Percentiles rank a stretch among this genome's conserved stretches.
phyloP scores from a whole-genome alignment of 2,888 invertebrate genomes.

The Cactoblastis cactorum region DNA sequence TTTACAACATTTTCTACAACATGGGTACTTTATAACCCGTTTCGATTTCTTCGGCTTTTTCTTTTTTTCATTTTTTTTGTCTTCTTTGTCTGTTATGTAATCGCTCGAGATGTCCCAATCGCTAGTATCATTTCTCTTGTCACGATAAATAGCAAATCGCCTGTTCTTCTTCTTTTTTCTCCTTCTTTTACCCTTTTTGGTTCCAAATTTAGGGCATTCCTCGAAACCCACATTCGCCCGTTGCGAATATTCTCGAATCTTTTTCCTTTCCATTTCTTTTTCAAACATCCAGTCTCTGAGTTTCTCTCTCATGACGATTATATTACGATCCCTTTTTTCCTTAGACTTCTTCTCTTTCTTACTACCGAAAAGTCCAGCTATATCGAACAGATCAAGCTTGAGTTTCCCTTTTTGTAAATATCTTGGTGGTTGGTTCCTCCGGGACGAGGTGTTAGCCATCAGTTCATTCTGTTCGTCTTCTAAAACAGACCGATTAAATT shows the following conservation, averaged over 20 bases:
- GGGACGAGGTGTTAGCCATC: background rate
- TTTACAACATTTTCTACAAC: slow-evolving; percentile 60
- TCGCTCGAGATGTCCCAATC: too few relatives aligned
- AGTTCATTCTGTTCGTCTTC: slow-evolving; percentile 9
- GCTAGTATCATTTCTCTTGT: background rate
- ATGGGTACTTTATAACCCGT: slow-evolving; percentile 31
- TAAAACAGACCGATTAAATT: slow-evolving; percentile 32
- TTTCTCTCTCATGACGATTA: slow-evolving; percentile 26
- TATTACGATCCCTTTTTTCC: slow-evolving; percentile 19
- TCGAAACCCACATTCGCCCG: background rate
- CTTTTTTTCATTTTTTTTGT: background rate
- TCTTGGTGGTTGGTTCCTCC: background rate
- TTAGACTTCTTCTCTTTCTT: background rate
- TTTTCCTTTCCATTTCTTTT: slow-evolving; percentile 31
- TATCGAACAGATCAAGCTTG: slow-evolving; percentile 17
- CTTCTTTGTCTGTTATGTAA: too few relatives aligned
- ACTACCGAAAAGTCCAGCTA: slow-evolving; percentile 21
- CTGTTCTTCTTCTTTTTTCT: slow-evolving; percentile 20
- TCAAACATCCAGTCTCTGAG: slow-evolving; percentile 38
- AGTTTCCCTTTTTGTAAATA: slow-evolving; percentile 9
- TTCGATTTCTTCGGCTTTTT: background rate
- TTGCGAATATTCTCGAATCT: slow-evolving; percentile 21
- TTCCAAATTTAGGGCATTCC: slow-evolving; percentile 11
- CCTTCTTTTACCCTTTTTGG: background rate
- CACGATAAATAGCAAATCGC: background rate